Conservation (phyloP, 2,113 vertebrate species). For the Archocentrus centrarchus region DNA sequence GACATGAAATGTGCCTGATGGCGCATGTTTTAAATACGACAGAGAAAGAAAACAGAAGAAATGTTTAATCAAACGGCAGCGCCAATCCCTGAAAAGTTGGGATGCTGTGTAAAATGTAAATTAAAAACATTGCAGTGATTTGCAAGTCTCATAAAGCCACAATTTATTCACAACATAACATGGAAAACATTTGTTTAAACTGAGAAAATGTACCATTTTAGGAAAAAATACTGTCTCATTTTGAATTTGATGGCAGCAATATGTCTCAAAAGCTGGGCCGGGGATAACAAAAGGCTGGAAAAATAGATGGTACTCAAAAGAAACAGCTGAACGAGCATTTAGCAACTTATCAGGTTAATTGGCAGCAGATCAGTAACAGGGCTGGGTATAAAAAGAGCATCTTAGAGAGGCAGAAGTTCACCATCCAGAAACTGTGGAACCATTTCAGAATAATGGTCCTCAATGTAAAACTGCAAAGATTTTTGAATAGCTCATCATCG, state of each 20-base stretch:
- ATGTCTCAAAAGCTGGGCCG: neutral
- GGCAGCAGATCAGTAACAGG: neutral
- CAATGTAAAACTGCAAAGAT: neutral
- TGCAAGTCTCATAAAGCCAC: neutral
- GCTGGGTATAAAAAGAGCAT: neutral
- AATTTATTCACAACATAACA: neutral
- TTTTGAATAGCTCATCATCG: neutral
- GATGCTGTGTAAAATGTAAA: neutral
- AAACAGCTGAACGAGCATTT: too few species aligned
- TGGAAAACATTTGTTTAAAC: neutral
- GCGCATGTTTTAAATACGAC: too few species aligned
- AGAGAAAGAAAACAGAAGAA: too few species aligned
- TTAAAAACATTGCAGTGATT: neutral
- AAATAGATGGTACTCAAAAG: neutral
- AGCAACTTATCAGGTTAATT: too few species aligned
- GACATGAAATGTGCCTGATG: too few species aligned
- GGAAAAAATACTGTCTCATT: rapidly evolving
- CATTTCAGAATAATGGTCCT: neutral
- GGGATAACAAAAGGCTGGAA: neutral
- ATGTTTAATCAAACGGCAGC: neutral
- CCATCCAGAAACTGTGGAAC: too few species aligned
- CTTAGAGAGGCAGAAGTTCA: neutral
- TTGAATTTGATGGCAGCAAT: neutral
- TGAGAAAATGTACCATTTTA: neutral
- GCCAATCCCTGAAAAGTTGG: neutral